Evolutionary conservation across 1,140 invertebrate species (phyloP), one percentile per base, ranked within the genome.

Genomic region (Lerema accius): DNA sequence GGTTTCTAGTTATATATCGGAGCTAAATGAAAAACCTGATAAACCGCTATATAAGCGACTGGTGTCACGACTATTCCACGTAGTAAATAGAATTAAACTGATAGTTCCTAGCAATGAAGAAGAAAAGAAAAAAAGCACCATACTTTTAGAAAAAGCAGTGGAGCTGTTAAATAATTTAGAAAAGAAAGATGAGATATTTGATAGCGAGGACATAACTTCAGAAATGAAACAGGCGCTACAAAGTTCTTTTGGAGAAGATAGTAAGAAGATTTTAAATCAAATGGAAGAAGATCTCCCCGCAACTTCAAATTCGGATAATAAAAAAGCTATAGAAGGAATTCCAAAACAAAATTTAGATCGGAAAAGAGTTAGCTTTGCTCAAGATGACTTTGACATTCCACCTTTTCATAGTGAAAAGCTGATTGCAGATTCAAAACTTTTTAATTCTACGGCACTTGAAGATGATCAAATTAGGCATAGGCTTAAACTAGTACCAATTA

Each of bases 401-500:
- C 15, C 11, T n/a, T 65, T 59, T 45, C 35, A 43, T 13, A 65
- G 28, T 37, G 19, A 7, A 10, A 59, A 45, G n/a, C n/a, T 13
- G 10, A n/a, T 17, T n/a, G n/a, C n/a, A 11, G 23, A 56, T 46
- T 7, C 35, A n/a, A 65, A 26, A 46, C 35, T 59, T 39, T 65
- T 65, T 23, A 60, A 59, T 46, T 65, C 55, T 0, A 65, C 63
- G 3, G 16, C 26, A n/a, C 14, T 51, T 10, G 49, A 49, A 0
- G 43, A 42, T 11, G 19, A 28, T 49, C 7, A 16, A 15, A 7
- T 1, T 19, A 16, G 2, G 11, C 32, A 23, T 26, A 66, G 61
- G 46, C 43, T 51, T 3, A 69, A 73, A 53, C 39, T 74, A 6
- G 65, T 70, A 7, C 67, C 65, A n/a, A 66, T 66, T 16, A 71